A percentile compares a stretch with the other conserved stretches of the same genome.
phyloP scores from a whole-genome alignment of 2,113 vertebrate genomes.

The Noturus placidus region DNA sequence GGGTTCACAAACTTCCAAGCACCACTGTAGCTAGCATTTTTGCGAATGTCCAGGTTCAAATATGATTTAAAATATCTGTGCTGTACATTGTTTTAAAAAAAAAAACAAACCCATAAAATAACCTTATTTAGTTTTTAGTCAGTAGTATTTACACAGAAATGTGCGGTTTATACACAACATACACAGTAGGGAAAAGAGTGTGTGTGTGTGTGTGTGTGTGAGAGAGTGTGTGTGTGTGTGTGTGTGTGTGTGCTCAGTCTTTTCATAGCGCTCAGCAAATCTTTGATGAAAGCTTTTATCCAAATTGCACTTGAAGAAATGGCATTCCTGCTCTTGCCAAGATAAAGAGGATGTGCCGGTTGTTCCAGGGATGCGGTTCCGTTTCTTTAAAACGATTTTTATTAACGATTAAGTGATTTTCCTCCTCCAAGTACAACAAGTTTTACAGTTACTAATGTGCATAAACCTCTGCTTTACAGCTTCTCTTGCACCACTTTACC shows the following conservation, averaged over 20 bases:
- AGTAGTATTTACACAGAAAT: not conserved
- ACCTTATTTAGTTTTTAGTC: too few species aligned
- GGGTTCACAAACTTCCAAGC: too few species aligned
- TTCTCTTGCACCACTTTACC: not conserved
- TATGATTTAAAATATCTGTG: not conserved
- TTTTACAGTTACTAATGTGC: slow-evolving; percentile 27
- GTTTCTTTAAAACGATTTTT: slow-evolving; percentile 13
- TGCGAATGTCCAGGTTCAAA: not conserved
- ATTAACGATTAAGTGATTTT: not conserved
- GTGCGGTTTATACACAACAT: not conserved
- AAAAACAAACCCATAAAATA: too few species aligned
- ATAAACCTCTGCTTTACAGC: too few species aligned
- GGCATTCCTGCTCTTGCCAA: not conserved
- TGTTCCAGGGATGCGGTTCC: slow-evolving; percentile 27
- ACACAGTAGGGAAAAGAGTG: not conserved
- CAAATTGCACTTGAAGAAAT: slow-evolving; percentile 24
- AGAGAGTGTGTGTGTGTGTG: not conserved
- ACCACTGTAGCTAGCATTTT: not conserved
- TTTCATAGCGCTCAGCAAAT: not conserved
- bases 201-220: not conserved
- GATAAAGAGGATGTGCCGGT: not conserved
- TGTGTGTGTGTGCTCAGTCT: not conserved
- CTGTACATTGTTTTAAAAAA: not conserved
- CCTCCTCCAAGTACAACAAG: not conserved
- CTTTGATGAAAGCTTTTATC: slow-evolving; percentile 8